Evolutionary conservation across 1,140 invertebrate species (phyloP).

Genomic region (Phymastichus coffea): DNA sequence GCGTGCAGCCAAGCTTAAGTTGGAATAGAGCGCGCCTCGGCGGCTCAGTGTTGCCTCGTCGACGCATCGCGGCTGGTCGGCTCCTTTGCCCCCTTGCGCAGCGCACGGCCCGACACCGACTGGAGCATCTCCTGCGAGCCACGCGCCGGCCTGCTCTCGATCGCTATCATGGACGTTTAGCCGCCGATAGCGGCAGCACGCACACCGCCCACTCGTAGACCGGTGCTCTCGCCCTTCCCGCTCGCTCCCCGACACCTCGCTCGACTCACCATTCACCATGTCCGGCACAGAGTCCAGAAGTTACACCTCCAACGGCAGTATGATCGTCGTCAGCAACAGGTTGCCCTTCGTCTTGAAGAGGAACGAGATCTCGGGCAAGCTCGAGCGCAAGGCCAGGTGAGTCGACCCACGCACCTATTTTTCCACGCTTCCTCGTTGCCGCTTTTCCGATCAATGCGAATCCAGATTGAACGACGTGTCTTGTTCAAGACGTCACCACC

Average conservation of each 20-base stretch:
- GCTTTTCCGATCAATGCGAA: too few species aligned
- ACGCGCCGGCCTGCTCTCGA: neutral
- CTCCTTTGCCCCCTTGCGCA: slow-evolving; percentile 21
- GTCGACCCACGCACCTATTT: slow-evolving; percentile 35
- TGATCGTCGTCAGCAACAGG: slow-evolving; percentile 89
- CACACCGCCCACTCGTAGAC: neutral
- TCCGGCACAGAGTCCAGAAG: slow-evolving; percentile 46
- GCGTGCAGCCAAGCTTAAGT: slow-evolving; percentile 40
- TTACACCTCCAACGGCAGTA: slow-evolving; percentile 62
- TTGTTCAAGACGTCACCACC: too few species aligned
- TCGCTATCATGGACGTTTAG: neutral
- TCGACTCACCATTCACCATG: slow-evolving; percentile 32
- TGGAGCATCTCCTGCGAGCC: neutral
- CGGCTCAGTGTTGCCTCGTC: slow-evolving; percentile 48
- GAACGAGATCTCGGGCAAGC: slow-evolving; percentile 68
- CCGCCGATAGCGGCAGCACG: neutral
- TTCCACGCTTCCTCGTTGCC: too few species aligned
- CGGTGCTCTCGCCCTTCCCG: neutral
- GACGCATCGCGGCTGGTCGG: slow-evolving; percentile 34
- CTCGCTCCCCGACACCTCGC: neutral
- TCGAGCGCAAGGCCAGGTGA: slow-evolving; percentile 82
- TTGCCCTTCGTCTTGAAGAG: slow-evolving; percentile 82
- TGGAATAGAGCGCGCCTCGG: slow-evolving; percentile 46
- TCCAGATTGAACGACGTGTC: too few species aligned
- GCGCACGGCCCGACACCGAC: too few species aligned